These are phyloP conservation scores for Microcebus lehilahytsara DNA, from an alignment of 2,113 vertebrate genomes.

Conservation along the genomic window DNA sequence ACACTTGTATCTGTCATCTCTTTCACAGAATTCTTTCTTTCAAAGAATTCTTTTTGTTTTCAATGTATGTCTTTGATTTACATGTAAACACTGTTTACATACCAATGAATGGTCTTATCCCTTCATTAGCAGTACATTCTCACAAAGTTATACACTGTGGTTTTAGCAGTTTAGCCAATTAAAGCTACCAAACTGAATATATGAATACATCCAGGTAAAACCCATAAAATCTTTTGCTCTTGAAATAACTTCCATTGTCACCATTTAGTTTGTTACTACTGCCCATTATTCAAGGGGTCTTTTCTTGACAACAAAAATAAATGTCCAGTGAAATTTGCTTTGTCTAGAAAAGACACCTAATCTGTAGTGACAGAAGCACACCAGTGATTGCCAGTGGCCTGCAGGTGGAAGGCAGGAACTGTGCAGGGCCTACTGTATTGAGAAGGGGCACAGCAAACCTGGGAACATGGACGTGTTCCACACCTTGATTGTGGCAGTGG, in stretches of 20 bases:
- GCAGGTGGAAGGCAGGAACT: background rate
- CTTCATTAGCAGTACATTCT: background rate
- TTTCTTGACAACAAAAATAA: background rate
- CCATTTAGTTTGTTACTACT: background rate
- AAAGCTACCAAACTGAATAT: background rate
- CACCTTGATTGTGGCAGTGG: background rate
- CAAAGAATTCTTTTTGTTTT: slow-evolving; percentile 27
- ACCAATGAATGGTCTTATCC: background rate
- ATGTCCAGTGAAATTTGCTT: background rate
- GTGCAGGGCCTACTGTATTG: background rate
- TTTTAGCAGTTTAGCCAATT: background rate
- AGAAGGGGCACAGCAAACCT: background rate
- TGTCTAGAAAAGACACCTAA: background rate
- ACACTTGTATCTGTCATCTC: background rate
- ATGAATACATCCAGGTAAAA: background rate
- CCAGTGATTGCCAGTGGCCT: background rate
- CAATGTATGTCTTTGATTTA: background rate
- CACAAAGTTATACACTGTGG: background rate
- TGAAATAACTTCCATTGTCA: background rate
- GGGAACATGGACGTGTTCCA: background rate
- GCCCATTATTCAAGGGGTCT: background rate
- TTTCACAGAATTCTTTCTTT: background rate
- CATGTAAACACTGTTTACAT: background rate
- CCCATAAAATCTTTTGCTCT: background rate
- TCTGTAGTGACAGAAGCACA: background rate